Percentiles rank a stretch among this genome's conserved stretches.
Evolutionary conservation across 2,797 vertebrate species (phyloP).

Genomic region (Discoglossus pictus): DNA sequence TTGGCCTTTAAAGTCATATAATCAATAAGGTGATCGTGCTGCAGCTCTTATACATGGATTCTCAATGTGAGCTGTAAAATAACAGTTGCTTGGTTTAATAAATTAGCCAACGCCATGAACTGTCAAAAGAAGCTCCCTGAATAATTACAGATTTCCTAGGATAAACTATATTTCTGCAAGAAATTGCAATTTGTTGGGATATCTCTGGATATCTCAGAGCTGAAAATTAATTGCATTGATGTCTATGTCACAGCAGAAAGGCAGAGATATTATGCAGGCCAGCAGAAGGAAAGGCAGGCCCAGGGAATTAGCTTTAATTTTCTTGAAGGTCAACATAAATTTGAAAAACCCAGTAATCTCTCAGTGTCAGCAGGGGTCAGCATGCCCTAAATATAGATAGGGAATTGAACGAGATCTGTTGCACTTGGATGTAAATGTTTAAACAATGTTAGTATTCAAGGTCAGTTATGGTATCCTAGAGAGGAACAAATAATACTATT

Average conservation of each 20-base stretch:
- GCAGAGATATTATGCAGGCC: not conserved
- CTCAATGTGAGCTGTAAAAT: too few relatives aligned
- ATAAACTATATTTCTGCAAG: conserved; percentile 19
- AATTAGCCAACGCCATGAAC: not conserved
- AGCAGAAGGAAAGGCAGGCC: not conserved
- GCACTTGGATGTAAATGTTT: too few relatives aligned
- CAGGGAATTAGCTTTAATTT: conserved; percentile 5
- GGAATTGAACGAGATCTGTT: too few relatives aligned
- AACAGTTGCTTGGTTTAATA: not conserved
- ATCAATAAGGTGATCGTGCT: too few relatives aligned
- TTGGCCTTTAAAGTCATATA: too few relatives aligned
- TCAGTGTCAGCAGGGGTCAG: not conserved
- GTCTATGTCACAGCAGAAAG: conserved; percentile 9
- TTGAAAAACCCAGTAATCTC: not conserved
- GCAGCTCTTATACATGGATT: too few relatives aligned
- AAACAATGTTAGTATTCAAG: too few relatives aligned
- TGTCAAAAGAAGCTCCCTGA: not conserved
- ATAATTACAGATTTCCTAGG: conserved; percentile 20
- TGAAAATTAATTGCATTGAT: conserved; percentile 18
- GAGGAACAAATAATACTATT: too few relatives aligned
- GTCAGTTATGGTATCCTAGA: too few relatives aligned
- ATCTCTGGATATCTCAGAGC: conserved; percentile 8
- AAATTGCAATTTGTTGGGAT: conserved; percentile 9
- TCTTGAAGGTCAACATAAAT: conserved; percentile 18
- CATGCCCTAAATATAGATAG: conserved; percentile 3